Percentiles rank a stretch among this genome's conserved stretches.
Evolutionary conservation across 2,888 invertebrate genomes (phyloP).

Genomic region (Andrena marginata): DNA sequence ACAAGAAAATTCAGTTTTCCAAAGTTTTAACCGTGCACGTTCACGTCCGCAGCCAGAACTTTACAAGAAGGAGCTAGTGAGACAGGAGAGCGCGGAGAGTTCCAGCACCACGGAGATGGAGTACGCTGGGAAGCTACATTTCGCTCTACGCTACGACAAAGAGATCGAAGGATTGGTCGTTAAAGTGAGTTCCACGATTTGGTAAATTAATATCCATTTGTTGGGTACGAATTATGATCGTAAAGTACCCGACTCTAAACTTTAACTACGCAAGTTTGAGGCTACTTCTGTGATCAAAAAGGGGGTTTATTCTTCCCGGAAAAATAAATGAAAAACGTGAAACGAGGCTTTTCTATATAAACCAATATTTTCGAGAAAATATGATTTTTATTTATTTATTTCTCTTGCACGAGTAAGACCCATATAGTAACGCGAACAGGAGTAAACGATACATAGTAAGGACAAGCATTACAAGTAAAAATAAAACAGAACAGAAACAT

Average conservation of each 20-base stretch:
- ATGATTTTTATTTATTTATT: no score
- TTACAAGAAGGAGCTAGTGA: constrained; percentile 91
- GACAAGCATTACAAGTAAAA: no score
- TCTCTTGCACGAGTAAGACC: no score
- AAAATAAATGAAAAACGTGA: no score
- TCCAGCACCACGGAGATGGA: constrained; percentile 89
- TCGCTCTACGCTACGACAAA: constrained; percentile 92
- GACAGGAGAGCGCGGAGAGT: constrained; percentile 91
- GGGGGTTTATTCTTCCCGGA: background rate
- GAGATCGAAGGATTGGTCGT: constrained; percentile 93
- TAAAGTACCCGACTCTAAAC: background rate
- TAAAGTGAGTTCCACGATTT: constrained; percentile 87
- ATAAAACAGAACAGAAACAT: no score
- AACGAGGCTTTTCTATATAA: no score
- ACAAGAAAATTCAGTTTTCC: constrained; percentile 6
- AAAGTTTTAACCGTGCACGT: constrained; percentile 32
- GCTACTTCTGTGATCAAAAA: background rate
- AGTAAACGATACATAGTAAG: no score
- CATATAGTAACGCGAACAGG: no score
- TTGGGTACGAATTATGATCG: background rate
- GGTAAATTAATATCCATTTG: background rate
- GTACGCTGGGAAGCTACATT: constrained; percentile 92
- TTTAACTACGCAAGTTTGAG: background rate
- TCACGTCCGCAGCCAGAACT: constrained; percentile 89
- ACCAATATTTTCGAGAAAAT: no score